Evolutionary conservation across 1,140 invertebrate genomes (phyloP), one percentile per base, ranked within the genome.

Genomic region (Drosophila guanche): DNA sequence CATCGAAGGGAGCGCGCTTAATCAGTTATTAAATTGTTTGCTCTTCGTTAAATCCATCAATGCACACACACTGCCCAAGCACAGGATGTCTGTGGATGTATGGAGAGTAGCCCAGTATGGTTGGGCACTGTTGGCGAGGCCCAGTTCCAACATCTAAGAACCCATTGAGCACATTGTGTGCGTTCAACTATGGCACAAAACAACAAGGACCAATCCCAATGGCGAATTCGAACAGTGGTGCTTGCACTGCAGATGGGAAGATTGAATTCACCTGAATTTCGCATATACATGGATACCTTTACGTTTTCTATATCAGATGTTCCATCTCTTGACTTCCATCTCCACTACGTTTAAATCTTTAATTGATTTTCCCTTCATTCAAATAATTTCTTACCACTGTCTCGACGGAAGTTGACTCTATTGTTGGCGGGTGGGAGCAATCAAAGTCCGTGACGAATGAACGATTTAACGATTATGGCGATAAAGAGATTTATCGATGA

Each of bases 401-500:
- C 45, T n/a, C 22, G 8, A 1, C 27, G 42, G 3, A 62, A 55
- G 23, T 14, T 2, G 12, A 57, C 40, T 22, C 37, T 29, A 25
- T 40, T 67, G 55, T 53, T 65, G 54, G 61, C 68, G 76, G 37
- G 54, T 54, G 73, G 69, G 53, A 50, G 73, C 70, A 88, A 88
- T 86, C 78, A 83, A 66, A 71, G 69, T 45, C 77, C 70, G 78
- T 86, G 83, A 88, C 83, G 83, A 83, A 81, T 79, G 78, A 83
- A 78, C 81, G 52, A 65, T 62, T 86, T 88, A 86, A 86, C 78
- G 81, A 83, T 86, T 86, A 86, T 86, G 83, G 81, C 81, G 81
- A 88, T 86, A 83, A 76, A 88, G 81, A 88, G 83, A 86, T 86
- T 86, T 86, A 86, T 86, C 78, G 78, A 63, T 74, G 56, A 81